These are phyloP conservation scores for Meloe dianella DNA, from an alignment of 2,888 invertebrate species.

Conservation along the genomic window DNA sequence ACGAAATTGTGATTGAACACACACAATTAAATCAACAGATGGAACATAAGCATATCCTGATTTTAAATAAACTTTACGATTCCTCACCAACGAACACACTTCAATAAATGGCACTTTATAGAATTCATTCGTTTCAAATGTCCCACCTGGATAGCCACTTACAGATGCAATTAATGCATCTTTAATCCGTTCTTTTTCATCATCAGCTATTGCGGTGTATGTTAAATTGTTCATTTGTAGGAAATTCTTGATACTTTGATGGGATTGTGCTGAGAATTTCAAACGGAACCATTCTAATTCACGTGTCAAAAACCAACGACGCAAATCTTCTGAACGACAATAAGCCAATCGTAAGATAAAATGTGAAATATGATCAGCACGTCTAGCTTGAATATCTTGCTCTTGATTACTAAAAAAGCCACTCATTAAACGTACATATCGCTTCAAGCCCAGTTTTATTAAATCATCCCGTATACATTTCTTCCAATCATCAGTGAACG, in stretches of 20 bases:
- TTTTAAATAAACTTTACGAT: constrained; percentile 78
- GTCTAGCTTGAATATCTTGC: constrained; percentile 69
- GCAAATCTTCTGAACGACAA: constrained; percentile 83
- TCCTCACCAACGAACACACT: constrained; percentile 83
- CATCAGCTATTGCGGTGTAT: constrained; percentile 70
- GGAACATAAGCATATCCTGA: constrained; percentile 89
- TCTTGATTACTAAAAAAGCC: constrained; percentile 64
- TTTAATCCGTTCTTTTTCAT: constrained; percentile 70
- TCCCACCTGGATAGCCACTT: constrained; percentile 62
- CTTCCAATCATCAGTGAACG: constrained; percentile 72
- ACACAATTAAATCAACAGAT: constrained; percentile 80
- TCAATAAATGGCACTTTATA: constrained; percentile 69
- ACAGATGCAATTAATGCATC: constrained; percentile 69
- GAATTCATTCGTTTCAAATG: constrained; percentile 69
- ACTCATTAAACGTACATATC: constrained; percentile 67
- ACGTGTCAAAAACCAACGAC: constrained; percentile 85
- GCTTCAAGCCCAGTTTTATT: constrained; percentile 70
- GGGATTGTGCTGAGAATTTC: constrained; percentile 70
- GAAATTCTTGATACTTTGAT: constrained; percentile 70
- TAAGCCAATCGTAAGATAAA: constrained; percentile 91
- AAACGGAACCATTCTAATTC: constrained; percentile 91
- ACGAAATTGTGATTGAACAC: constrained; percentile 80
- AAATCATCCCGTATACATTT: constrained; percentile 69
- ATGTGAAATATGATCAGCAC: constrained; percentile 89
- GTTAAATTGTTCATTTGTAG: constrained; percentile 71